Base-by-base conservation (phyloP, 2,797 vertebrate species). In the Lithobates pipiens region DNA sequence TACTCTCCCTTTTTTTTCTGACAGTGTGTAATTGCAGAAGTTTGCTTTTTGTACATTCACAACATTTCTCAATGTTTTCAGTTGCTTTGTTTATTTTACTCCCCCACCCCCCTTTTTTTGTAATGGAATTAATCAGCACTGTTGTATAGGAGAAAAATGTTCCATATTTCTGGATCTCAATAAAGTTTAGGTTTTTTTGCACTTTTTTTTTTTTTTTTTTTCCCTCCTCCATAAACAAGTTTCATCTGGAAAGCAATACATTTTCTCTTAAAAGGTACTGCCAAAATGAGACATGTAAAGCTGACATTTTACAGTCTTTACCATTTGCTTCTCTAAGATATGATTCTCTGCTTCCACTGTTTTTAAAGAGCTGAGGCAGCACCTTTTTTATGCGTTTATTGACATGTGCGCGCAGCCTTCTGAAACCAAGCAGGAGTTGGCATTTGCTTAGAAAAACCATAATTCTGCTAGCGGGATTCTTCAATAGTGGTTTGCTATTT, bases 371-470 rank as follows among this genome's bases (percentile, higher is more conserved):
- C 93, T 91, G 91, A 91, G 90, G 90, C 89, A 90, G 93, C 92
- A 93, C 63, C 90, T 93, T 91, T 87, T 90, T 91, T 46, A 91
- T 92, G 90, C 92, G 93, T 92, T 93, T 94, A 93, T 91, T 94
- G 92, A 93, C 92, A 92, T 94, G 93, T 93, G 94, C 92, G 94
- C 92, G 90, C 90, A 92, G 91, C 91, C 91, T 90, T 90, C 90
- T 92, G 89, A 92, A 92, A 93, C 91, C 94, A 93, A 88, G 90
- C 90, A 91, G 92, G 91, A 92, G 93, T 93, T 92, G 93, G 92
- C 92, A 94, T 93, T 93, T 93, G 91, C 91, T 92, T 88, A 92
- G 7, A 93, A 94, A 94, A 93, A 93, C 92, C 92, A 90, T 93
- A 92, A 94, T 94, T 94, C 93, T 89, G 91, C 92, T 92, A 89